Evolutionary conservation across 2,888 invertebrate genomes (phyloP), one percentile per base, ranked within the genome.

Genomic region (Dynastes tityus): DNA sequence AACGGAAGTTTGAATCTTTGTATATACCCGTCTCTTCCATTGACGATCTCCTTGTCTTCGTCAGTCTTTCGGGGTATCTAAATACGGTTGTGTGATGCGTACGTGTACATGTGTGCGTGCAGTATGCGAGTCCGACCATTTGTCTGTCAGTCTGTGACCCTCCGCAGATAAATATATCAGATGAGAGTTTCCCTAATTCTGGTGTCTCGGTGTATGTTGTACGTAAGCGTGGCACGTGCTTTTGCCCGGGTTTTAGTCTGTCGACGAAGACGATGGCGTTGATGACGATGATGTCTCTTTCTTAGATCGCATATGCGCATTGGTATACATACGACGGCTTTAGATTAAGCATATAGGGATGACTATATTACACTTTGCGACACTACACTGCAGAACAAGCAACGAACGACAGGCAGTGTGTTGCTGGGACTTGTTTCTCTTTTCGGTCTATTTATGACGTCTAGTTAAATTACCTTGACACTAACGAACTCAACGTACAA

Each of bases 381-480:
- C 32, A 32, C 5, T 32, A 32, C 32, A 32, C 32, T 32, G 32
- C 32, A 32, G 32, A 32, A 32, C 32, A 32, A 16, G 13, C 16
- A 16, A 16, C 53, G 53, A 53, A 13, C 67, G 22, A 45, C 61
- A 68, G 32, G 27, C 55, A 51, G 51, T 40, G 11, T 51, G 37
- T 68, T 27, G n/a, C 13, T 9, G 5, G 40, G 65, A 22, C n/a
- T 74, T n/a, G 55, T 74, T 74, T 74, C 45, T 74, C 73, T 61
- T 61, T 61, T 74, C 73, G 73, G 82, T 86, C 86, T 88, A 88
- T 88, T 88, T 88, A 88, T 87, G 88, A 88, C 85, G 85, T 85
- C 86, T 85, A 85, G 86, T 85, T 88, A 87, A 88, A 88, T 88
- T 87, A 88, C 88, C 88, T 87, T 87, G 88, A 88, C 88, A 87